Evolutionary conservation across 2,888 invertebrate species (phyloP), one percentile per base, ranked within the genome.

Genomic region (Ceriagrion tenellum): DNA sequence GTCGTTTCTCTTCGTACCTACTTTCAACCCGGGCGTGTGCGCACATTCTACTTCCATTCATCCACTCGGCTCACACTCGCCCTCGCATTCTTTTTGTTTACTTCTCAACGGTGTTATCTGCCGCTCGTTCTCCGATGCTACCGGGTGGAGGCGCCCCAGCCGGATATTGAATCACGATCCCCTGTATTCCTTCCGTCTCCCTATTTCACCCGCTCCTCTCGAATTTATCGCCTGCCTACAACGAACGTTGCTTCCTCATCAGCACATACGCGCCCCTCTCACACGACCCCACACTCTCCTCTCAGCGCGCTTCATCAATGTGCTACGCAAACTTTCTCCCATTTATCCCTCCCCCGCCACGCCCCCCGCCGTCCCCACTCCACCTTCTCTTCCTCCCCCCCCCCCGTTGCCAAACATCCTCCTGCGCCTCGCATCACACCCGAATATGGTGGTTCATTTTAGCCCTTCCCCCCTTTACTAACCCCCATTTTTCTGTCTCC

Each of bases 91-190:
- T 26, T 89, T 16, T 88, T 47, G 16, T 20, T 89, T 89, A 8
- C 89, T n/a, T 35, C 35, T 8, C 69, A 20, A 8, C 2, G 18
- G 81, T 35, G 30, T 30, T 18, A n/a, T 35, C 81, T 3, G 26
- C 81, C 81, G 81, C 81, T 16, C 81, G 81, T 35, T 23, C 69
- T 59, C 20, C 12, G 59, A 8, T 20, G 59, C 59, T 16, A 16
- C 74, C 74, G 59, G 59, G 47, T 8, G 69, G 69, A 69, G 35
- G 74, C 35, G 35, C 74, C 74, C 30, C 35, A 35, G 30, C 55
- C 55, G 89, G 89, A 89, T 89, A 89, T 47, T 89, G 89, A 89
- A 89, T 89, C 89, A 89, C 89, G 89, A 89, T 55, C 55, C 59
- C 12, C 55, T 55, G 35, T 47, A 89, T 89, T 89, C 26, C 89